Evolutionary conservation across 2,113 vertebrate genomes (phyloP), one percentile per base, ranked within the genome.

Genomic region (Pangasianodon gigas): DNA sequence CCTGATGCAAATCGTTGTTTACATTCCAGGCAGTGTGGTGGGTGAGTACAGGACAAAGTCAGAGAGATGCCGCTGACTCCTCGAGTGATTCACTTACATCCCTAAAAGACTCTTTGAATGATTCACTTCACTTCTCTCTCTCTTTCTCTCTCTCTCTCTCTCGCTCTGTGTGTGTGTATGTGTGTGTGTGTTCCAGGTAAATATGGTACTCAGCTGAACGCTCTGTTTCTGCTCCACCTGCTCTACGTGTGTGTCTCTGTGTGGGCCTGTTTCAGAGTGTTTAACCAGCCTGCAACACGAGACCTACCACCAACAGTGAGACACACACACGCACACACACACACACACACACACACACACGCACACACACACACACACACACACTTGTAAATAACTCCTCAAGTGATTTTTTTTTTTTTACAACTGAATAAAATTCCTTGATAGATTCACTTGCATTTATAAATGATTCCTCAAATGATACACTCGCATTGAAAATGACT

Each of bases 21-120:
- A 98, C 96, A 96, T 98, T 95, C 97, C 97, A 92, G 98, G 98
- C 95, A 99, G 97, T 93, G 95, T 97, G 95, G 97, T 98, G 75
- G 98, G 98, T 98, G 96, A 97, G 97, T 92, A 91, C 83, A 90
- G 83, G 90, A 91, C 92, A 94, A 93, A 94, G 11, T 13, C 37
- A 41, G 37, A 37, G 16, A 41, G 18, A 48, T 3, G 7, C 46
- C 3, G 6, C 51, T 46, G 21, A 75, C 41, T 77, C 75, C 44
- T 48, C 24, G 2, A 44, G 19, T 24, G 41, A 75, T 14, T 48
- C 75, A 79, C 75, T 79, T 79, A 51, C 11, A 79, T 77, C 26
- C 46, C 0, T 51, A 29, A 10, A 77, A 48, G 41, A 77, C 13
- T 48, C 24, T 26, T 26, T 48, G 24, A 48, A 26, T 46, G 9